Evolutionary conservation across 2,888 invertebrate genomes (phyloP).

Genomic region (Leucophenga montana): DNA sequence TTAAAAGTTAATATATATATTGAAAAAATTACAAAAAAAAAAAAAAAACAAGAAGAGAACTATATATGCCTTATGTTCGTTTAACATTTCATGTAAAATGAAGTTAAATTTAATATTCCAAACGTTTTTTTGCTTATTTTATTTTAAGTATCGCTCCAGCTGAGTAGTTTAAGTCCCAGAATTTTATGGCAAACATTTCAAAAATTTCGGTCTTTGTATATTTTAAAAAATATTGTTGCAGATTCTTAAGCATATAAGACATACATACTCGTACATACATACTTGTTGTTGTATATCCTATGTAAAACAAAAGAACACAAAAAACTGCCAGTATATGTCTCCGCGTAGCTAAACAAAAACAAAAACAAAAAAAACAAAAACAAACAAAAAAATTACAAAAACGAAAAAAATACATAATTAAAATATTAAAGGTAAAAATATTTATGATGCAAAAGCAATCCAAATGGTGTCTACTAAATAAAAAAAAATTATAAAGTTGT

Average conservation of each 20-base stretch:
- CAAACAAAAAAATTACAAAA: conserved; percentile 21
- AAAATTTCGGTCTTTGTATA: conserved; percentile 38
- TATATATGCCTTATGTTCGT: no score
- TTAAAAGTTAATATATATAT: no score
- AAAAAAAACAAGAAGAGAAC: no score
- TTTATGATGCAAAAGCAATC: no score
- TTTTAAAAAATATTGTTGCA: conserved; percentile 35
- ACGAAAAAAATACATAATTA: conserved; percentile 24
- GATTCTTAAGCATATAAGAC: conserved; percentile 25
- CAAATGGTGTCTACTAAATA: background rate
- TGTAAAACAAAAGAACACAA: conserved; percentile 33
- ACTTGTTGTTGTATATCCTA: no score
- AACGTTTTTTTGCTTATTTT: no score
- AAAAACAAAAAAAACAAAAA: conserved; percentile 31
- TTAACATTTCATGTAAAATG: no score
- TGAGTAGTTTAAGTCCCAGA: no score
- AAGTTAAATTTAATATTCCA: no score
- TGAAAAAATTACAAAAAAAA: no score
- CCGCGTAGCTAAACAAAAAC: conserved; percentile 48
- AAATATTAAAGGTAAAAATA: background rate
- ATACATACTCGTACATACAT: conserved; percentile 12
- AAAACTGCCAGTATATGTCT: conserved; percentile 63
- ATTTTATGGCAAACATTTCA: conserved; percentile 38
- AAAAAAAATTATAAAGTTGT: background rate
- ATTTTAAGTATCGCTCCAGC: no score